phyloP scores from a whole-genome alignment of 1,140 invertebrate species.

The Neoseiulus cucumeris region DNA sequence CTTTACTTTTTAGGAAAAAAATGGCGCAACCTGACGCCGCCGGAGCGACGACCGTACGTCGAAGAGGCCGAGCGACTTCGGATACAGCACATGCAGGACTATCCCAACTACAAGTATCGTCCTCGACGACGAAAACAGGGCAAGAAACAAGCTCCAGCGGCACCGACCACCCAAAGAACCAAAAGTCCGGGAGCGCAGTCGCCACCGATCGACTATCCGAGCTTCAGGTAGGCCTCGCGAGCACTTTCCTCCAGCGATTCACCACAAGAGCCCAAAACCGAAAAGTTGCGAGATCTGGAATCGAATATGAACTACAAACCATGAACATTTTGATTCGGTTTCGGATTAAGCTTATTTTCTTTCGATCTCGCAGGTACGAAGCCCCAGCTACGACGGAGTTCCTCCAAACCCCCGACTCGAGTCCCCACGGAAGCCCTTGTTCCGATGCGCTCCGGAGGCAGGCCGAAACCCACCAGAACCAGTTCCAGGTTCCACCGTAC shows the following conservation, averaged over 20 bases:
- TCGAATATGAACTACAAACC: neutral
- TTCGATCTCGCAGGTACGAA: neutral
- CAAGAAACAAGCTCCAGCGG: neutral
- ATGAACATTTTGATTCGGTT: too few relatives aligned
- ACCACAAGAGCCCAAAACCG: too few relatives aligned
- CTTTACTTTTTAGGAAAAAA: conserved; percentile 26
- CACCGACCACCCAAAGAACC: neutral
- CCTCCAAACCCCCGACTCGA: conserved; percentile 1
- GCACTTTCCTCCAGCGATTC: too few relatives aligned
- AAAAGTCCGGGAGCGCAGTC: neutral
- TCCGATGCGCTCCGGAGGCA: neutral
- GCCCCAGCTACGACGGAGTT: neutral
- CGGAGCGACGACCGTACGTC: conserved; percentile 29
- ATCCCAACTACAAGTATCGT: conserved; percentile 89
- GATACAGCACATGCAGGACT: conserved; percentile 36
- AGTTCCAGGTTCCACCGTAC: conserved; percentile 4
- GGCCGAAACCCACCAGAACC: neutral
- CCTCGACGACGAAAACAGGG: conserved; percentile 62
- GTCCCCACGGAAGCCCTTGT: neutral
- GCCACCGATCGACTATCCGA: neutral
- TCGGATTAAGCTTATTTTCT: neutral
- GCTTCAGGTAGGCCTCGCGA: neutral
- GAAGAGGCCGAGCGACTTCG: conserved; percentile 32
- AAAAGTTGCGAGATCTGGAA: neutral
- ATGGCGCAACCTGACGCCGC: conserved; percentile 31